Conservation (phyloP, 2,888 invertebrate genomes). For the Scotopteryx bipunctaria region DNA sequence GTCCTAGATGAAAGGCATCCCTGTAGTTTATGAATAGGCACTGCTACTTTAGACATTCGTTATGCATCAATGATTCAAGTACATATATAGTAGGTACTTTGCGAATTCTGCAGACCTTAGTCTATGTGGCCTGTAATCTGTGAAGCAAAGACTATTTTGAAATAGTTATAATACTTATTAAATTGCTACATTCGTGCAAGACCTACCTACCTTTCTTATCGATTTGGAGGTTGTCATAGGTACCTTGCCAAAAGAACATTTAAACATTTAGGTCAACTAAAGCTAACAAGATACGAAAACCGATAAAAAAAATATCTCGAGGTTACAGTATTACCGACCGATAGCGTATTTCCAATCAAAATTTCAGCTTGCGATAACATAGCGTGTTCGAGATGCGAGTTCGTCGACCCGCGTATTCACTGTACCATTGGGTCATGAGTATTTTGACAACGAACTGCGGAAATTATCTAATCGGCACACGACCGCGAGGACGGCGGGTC, state of each 20-base stretch:
- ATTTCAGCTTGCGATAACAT: conserved; percentile 54
- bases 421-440: conserved; percentile 82
- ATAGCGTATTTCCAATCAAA: conserved; percentile 55
- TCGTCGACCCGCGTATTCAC: conserved; percentile 73
- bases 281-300: conserved; percentile 28
- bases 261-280: conserved; percentile 41
- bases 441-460: conserved; percentile 81
- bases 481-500: conserved; percentile 77
- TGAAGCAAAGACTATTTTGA: no score
- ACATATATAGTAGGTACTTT: no score
- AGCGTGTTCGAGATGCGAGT: conserved; percentile 56
- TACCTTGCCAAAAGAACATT: conserved; percentile 10
- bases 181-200: no score
- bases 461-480: conserved; percentile 83
- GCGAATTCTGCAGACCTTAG: no score
- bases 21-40: conserved; percentile 8
- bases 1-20: conserved; percentile 34
- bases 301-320: conserved; percentile 40
- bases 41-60: conserved; percentile 1
- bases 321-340: conserved; percentile 56
- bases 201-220: no score
- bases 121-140: no score
- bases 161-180: no score
- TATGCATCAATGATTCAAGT: no score
- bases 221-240: conserved; percentile 9